Evolutionary conservation across 2,113 vertebrate genomes (phyloP).

Genomic region (Mesembrinibis cayennensis): DNA sequence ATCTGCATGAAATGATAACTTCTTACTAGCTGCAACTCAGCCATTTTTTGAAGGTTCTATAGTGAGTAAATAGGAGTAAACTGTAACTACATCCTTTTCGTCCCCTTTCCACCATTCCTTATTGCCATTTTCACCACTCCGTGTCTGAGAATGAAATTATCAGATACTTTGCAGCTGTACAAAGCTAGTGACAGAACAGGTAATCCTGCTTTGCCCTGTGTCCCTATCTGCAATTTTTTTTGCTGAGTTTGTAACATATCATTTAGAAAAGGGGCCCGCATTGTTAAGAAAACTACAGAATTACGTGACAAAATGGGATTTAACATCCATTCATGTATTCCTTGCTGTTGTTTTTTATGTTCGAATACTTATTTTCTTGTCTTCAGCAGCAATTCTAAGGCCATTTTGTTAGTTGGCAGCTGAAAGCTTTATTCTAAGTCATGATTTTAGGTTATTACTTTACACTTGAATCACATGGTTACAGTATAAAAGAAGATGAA

Average conservation of each 20-base stretch:
- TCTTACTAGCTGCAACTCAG: background rate
- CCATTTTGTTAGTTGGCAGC: background rate
- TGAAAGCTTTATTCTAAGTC: background rate
- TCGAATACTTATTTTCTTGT: background rate
- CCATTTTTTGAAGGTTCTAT: background rate
- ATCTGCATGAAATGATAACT: background rate
- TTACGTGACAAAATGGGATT: background rate
- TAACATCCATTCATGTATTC: background rate
- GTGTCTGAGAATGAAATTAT: background rate
- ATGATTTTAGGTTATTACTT: background rate
- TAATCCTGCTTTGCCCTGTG: background rate
- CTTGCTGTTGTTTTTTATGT: background rate
- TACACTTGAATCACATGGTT: background rate
- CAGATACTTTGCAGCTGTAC: background rate
- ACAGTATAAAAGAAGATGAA: background rate
- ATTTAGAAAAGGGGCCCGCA: background rate
- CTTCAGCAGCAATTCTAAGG: background rate
- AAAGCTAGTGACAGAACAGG: background rate
- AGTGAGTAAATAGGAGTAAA: background rate
- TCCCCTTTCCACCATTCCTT: background rate
- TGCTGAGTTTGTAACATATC: background rate
- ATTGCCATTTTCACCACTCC: background rate
- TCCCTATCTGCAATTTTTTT: background rate
- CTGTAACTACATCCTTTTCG: background rate
- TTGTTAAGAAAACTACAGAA: background rate